Conservation (phyloP, 2,113 vertebrate species). For the Willisornis vidua region DNA sequence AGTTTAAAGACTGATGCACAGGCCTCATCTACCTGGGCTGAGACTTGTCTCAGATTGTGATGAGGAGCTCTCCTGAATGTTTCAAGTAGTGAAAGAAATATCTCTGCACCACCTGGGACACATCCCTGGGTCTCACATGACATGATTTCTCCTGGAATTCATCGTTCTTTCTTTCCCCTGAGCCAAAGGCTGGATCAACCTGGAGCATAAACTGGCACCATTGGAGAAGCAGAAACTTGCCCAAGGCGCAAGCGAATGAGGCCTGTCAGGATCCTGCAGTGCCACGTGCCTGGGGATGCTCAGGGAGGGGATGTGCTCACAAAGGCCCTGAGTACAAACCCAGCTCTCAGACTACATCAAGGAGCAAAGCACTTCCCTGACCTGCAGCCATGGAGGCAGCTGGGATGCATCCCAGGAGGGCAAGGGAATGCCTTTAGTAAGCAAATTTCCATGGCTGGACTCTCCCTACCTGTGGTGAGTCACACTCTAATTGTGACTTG, state of each 20-base stretch:
- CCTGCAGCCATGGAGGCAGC: neutral
- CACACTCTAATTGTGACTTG: neutral
- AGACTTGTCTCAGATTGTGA: neutral
- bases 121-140: neutral
- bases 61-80: neutral
- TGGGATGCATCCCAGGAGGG: rapidly evolving
- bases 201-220: neutral
- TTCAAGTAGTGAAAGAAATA: neutral
- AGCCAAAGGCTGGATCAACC: neutral
- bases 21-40: neutral
- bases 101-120: neutral
- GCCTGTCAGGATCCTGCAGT: neutral
- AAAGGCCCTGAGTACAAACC: neutral
- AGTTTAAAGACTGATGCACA: neutral
- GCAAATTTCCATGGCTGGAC: neutral
- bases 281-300: neutral
- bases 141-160: neutral
- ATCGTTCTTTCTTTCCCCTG: neutral
- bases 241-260: neutral
- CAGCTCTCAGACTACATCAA: neutral
- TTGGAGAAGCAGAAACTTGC: neutral
- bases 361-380: neutral
- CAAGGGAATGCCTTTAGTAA: neutral
- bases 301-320: neutral
- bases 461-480: neutral